phyloP scores from a whole-genome alignment of 2,888 invertebrate genomes.

The Barypeithes pellucidus region DNA sequence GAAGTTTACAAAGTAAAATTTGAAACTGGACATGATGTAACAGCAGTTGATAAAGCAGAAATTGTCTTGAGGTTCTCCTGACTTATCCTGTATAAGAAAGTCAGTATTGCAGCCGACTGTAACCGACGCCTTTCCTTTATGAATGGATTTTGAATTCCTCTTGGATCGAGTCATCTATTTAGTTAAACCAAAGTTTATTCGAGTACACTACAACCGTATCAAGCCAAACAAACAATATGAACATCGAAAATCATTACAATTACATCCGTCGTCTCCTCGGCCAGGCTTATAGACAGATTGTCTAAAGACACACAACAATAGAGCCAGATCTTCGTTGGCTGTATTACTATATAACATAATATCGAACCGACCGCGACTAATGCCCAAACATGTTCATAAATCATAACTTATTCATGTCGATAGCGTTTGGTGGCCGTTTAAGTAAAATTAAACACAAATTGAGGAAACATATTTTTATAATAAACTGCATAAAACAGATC shows the following conservation, averaged over 20 bases:
- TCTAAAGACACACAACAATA: slow-evolving; percentile 28
- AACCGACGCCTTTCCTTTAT: too few species aligned
- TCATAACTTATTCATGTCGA: slow-evolving; percentile 46
- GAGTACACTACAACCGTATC: too few species aligned
- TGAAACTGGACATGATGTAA: too few species aligned
- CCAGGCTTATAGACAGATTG: slow-evolving; percentile 17
- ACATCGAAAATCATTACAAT: slow-evolving; percentile 15
- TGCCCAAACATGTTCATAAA: slow-evolving; percentile 38
- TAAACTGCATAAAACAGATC: slow-evolving; percentile 6
- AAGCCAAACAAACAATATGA: not conserved
- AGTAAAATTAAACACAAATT: slow-evolving; percentile 41
- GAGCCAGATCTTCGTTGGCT: slow-evolving; percentile 15
- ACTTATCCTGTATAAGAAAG: too few species aligned
- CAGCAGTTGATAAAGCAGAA: too few species aligned
- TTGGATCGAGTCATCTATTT: too few species aligned
- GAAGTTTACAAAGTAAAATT: too few species aligned
- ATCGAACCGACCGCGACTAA: slow-evolving; percentile 32
- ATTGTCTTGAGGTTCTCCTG: too few species aligned
- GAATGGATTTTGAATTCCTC: too few species aligned
- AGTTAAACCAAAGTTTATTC: too few species aligned
- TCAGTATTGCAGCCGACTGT: too few species aligned
- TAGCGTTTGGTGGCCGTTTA: slow-evolving; percentile 35
- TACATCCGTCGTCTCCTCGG: slow-evolving; percentile 6
- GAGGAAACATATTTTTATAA: slow-evolving; percentile 27
- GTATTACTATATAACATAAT: slow-evolving; percentile 27